Conservation (phyloP, 2,113 vertebrate genomes). For the Tachysurus fulvidraco region DNA sequence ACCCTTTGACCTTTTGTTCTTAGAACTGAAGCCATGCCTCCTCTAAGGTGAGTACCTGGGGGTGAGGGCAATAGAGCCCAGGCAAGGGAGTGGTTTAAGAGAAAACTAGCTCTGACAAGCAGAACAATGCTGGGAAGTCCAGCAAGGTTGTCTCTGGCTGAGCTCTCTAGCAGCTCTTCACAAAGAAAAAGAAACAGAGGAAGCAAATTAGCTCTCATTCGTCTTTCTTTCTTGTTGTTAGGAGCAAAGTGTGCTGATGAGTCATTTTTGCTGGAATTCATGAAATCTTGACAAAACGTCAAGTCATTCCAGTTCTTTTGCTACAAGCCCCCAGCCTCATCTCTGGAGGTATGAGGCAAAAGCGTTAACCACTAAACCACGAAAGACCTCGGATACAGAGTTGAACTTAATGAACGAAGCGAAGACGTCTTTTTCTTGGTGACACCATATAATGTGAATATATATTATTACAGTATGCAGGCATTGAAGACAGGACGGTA, state of each 20-base stretch:
- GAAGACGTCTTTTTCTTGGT: neutral
- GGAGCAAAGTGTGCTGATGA: neutral
- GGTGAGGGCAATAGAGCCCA: neutral
- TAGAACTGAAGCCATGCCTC: conserved; percentile 11
- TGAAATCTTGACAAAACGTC: neutral
- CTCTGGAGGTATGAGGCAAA: no score
- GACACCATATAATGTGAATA: neutral
- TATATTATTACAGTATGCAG: neutral
- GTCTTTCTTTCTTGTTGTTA: conserved; percentile 27
- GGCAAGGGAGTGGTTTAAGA: conserved; percentile 17
- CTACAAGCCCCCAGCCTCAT: neutral
- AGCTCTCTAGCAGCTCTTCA: conserved; percentile 19
- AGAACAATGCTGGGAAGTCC: conserved; percentile 61
- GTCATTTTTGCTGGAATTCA: conserved; percentile 35
- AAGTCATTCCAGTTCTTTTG: neutral
- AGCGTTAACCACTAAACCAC: neutral
- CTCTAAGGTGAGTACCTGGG: conserved; percentile 32
- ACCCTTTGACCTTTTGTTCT: conserved; percentile 43
- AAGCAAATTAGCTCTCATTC: conserved; percentile 41
- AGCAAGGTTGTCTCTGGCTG: conserved; percentile 26
- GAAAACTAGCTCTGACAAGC: conserved; percentile 15
- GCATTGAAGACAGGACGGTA: neutral
- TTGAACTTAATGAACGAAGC: neutral
- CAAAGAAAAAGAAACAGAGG: conserved; percentile 32
- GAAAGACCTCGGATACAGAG: neutral